These are phyloP conservation scores for Gastrophryne carolinensis DNA, from an alignment of 2,797 vertebrate species.

Conservation along the genomic window DNA sequence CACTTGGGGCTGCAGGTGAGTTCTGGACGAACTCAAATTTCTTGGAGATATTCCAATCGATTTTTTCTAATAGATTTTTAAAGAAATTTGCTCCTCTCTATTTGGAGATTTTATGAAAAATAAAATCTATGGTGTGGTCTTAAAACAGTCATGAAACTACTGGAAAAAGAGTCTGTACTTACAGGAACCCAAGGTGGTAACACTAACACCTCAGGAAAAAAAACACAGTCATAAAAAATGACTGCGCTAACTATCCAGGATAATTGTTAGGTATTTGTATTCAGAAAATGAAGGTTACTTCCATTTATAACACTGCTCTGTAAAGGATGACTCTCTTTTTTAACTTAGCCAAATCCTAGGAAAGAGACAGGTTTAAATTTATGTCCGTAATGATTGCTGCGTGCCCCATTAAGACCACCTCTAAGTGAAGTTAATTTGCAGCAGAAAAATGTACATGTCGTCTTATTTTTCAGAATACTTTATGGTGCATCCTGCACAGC, in stretches of 20 bases:
- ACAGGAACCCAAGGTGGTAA: no score
- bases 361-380: conserved; percentile 77
- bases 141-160: no score
- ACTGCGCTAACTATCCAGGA: conserved; percentile 64
- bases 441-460: conserved; percentile 80
- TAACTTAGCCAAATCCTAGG: conserved; percentile 72
- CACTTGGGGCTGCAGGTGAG: no score
- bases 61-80: no score
- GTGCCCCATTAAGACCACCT: conserved; percentile 80
- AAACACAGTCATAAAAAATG: conserved; percentile 58
- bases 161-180: no score
- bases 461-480: conserved; percentile 78
- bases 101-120: no score
- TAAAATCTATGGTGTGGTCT: no score
- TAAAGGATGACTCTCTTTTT: conserved; percentile 71
- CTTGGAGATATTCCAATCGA: no score
- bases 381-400: conserved; percentile 78
- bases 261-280: conserved; percentile 72
- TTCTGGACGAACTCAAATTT: no score
- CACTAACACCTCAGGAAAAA: conserved; percentile 55
- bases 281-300: conserved; percentile 74
- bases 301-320: conserved; percentile 72
- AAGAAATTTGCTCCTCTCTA: no score
- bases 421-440: conserved; percentile 83
- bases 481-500: conserved; percentile 77